Evolutionary conservation across 1,140 invertebrate species (phyloP).

Genomic region (Drosophila arawakana): DNA sequence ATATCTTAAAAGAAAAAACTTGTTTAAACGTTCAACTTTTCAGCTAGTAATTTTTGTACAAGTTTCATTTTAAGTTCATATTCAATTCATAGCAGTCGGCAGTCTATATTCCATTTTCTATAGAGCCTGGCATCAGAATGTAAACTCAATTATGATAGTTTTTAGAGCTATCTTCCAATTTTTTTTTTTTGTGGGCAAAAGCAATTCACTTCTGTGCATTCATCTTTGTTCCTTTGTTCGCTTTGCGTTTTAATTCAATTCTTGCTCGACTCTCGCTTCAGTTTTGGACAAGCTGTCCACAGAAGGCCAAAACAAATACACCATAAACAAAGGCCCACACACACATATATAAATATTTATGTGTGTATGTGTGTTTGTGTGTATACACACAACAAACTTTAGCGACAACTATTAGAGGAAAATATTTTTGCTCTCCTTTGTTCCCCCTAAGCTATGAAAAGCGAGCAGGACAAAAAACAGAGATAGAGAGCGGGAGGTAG

Average conservation of each 20-base stretch:
- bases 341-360: slow-evolving; percentile 14
- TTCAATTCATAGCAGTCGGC: not conserved
- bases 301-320: slow-evolving; percentile 74
- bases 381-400: slow-evolving; percentile 57
- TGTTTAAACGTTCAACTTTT: not conserved
- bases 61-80: not conserved
- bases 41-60: not conserved
- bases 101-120: not conserved
- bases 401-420: slow-evolving; percentile 80
- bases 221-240: slow-evolving; percentile 48
- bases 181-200: not conserved
- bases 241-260: slow-evolving; percentile 42
- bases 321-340: slow-evolving; percentile 67
- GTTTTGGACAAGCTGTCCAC: slow-evolving; percentile 63
- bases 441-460: slow-evolving; percentile 45
- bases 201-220: slow-evolving; percentile 23
- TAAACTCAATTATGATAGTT: slow-evolving; percentile 19
- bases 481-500: not conserved
- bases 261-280: slow-evolving; percentile 54
- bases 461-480: slow-evolving; percentile 19
- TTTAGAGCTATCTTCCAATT: not conserved
- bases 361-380: not conserved
- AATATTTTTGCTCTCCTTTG: slow-evolving; percentile 76
- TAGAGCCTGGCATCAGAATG: not conserved
- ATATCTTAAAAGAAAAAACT: not conserved